Conservation (phyloP, 2,113 vertebrate genomes). For the Leucoraja erinaceus region DNA sequence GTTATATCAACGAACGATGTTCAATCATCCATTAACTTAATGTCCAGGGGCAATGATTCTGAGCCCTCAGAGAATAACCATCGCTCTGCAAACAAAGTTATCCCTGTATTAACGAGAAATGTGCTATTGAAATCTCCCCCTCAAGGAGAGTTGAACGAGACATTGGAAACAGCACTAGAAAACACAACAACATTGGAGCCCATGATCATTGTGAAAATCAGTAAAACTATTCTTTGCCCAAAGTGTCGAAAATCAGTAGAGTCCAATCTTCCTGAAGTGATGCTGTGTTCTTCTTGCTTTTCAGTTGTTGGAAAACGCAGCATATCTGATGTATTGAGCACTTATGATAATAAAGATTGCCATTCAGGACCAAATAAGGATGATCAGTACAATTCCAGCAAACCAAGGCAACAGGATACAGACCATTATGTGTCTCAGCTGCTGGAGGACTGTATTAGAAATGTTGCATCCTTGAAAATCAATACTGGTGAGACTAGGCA, state of each 20-base stretch:
- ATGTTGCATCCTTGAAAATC: conserved; percentile 59
- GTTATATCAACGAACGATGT: conserved; percentile 2
- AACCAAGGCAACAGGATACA: conserved; percentile 45
- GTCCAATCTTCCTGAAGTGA: conserved; percentile 48
- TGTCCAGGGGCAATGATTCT: background rate
- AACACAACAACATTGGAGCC: background rate
- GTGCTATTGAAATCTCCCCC: background rate
- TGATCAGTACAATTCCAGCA: conserved; percentile 40
- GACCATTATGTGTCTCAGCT: conserved; percentile 51
- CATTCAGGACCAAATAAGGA: conserved; percentile 24
- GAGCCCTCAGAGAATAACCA: background rate
- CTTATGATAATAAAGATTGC: conserved; percentile 40
- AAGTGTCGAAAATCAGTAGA: conserved; percentile 45
- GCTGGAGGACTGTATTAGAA: conserved; percentile 55
- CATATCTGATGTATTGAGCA: conserved; percentile 45
- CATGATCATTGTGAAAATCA: conserved; percentile 14
- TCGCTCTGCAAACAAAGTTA: background rate
- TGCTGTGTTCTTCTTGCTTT: conserved; percentile 57
- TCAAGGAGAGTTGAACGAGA: background rate
- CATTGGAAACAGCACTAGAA: background rate
- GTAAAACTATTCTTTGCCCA: conserved; percentile 34
- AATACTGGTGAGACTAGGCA: conserved; percentile 13
- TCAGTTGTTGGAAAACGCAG: conserved; percentile 51
- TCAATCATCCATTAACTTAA: background rate
- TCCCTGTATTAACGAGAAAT: background rate